Percentiles rank a stretch among this genome's conserved stretches.
Conservation (phyloP, 2,113 vertebrate genomes). For the Scopus umbretta region DNA sequence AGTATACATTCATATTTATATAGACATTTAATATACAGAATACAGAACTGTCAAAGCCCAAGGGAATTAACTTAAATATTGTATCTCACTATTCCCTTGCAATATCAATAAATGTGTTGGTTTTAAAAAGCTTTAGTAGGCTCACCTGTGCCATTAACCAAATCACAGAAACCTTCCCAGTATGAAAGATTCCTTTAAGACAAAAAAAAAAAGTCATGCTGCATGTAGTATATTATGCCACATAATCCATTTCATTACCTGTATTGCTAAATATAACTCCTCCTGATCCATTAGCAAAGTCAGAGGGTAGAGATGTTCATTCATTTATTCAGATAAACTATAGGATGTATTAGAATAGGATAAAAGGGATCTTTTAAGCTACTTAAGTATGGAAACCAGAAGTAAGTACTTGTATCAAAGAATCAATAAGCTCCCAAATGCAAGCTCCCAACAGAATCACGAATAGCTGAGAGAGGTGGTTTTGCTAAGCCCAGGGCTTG, state of each 20-base stretch:
- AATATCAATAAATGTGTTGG: not conserved
- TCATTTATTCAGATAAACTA: not conserved
- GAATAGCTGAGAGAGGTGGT: not conserved
- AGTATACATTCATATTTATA: not conserved
- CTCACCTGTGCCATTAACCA: conserved; percentile 95
- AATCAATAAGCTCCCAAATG: not conserved
- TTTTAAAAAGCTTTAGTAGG: not conserved
- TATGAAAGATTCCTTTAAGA: conserved; percentile 75
- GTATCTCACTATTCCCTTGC: not conserved
- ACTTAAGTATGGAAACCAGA: not conserved
- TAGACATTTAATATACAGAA: not conserved
- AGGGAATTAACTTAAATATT: not conserved
- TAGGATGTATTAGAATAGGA: not conserved
- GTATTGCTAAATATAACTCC: not conserved
- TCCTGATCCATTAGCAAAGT: not conserved
- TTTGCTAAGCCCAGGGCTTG: not conserved
- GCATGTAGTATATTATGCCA: not conserved
- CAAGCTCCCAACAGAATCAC: not conserved
- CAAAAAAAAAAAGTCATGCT: not conserved
- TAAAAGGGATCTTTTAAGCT: not conserved
- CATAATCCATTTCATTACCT: not conserved
- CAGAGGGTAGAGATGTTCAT: not conserved
- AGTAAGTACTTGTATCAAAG: not conserved
- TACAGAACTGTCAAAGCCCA: not conserved
- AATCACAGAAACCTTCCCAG: conserved; percentile 85